Percentiles rank a stretch among this genome's conserved stretches.
phyloP scores from a whole-genome alignment of 2,888 invertebrate genomes.

The Sminthurinus aureus region DNA sequence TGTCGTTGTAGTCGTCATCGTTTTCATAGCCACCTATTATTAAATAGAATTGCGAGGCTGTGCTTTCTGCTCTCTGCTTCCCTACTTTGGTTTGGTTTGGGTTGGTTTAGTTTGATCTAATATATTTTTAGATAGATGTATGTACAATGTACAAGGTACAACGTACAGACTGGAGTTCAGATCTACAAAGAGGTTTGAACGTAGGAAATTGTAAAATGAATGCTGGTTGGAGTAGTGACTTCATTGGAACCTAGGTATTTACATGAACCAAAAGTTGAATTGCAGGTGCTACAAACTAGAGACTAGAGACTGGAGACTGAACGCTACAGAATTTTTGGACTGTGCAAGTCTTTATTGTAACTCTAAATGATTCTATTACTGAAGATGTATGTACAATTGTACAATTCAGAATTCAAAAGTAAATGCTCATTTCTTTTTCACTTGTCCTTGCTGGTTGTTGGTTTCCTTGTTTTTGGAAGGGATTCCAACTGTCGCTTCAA shows the following conservation, averaged over 20 bases:
- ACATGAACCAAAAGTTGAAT: neutral
- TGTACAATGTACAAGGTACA: too few relatives aligned
- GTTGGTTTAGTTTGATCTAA: too few relatives aligned
- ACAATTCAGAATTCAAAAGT: neutral
- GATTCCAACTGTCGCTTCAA: neutral
- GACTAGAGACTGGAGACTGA: neutral
- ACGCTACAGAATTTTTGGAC: neutral
- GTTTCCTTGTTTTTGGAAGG: neutral
- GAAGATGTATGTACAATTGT: neutral
- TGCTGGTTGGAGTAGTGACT: too few relatives aligned
- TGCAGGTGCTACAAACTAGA: constrained; percentile 6
- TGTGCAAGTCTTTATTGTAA: neutral
- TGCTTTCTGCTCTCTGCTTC: too few relatives aligned
- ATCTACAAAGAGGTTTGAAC: too few relatives aligned
- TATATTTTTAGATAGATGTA: too few relatives aligned
- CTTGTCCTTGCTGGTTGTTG: neutral
- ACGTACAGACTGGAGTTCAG: too few relatives aligned
- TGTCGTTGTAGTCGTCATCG: constrained; percentile 18
- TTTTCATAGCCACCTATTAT: constrained; percentile 34
- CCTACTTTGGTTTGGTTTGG: neutral
- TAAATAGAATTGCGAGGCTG: constrained; percentile 39
- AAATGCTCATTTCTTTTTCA: neutral
- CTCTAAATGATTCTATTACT: neutral
- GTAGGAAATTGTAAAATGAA: neutral
- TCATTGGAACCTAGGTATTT: neutral